A percentile compares a stretch with the other conserved stretches of the same genome.
phyloP scores from a whole-genome alignment of 1,140 invertebrate genomes.

The Caenorhabditis tropicalis region DNA sequence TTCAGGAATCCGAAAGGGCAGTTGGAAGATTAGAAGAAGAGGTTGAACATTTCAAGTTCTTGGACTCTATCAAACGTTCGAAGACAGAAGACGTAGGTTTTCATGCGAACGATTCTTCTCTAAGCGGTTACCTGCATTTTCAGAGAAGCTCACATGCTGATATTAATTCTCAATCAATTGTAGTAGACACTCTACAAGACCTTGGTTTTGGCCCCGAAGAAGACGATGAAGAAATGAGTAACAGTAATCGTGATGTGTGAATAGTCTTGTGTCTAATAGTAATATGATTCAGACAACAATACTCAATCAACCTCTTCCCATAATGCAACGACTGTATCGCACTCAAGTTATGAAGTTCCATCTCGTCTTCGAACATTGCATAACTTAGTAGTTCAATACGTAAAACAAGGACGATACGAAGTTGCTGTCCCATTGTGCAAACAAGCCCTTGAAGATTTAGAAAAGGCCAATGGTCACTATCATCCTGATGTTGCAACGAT shows the following conservation, averaged over 20 bases:
- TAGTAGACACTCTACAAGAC: conserved; percentile 65
- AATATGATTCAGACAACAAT: neutral
- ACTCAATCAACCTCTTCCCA: neutral
- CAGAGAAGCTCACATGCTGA: neutral
- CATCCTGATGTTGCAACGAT: conserved; percentile 99
- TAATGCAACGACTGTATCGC: neutral
- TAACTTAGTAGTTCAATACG: conserved; percentile 96
- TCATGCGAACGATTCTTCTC: too few species aligned
- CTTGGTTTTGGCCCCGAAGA: conserved; percentile 71
- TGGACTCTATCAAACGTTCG: conserved; percentile 93
- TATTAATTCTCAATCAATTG: conserved; percentile 20
- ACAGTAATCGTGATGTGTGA: conserved; percentile 46
- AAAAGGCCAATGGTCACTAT: conserved; percentile 97
- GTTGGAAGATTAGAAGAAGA: conserved; percentile 93
- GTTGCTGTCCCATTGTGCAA: conserved; percentile 98
- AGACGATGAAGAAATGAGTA: conserved; percentile 68
- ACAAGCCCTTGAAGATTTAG: conserved; percentile 96
- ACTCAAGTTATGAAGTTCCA: conserved; percentile 86
- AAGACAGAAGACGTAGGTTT: conserved; percentile 78
- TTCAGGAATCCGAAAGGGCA: conserved; percentile 41
- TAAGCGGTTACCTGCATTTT: neutral
- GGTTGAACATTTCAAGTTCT: conserved; percentile 96
- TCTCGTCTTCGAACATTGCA: conserved; percentile 90
- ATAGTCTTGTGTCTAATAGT: too few species aligned
- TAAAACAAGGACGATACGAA: conserved; percentile 94